Evolutionary conservation across 2,113 vertebrate species (phyloP).

Genomic region (Ciconia stormi): DNA sequence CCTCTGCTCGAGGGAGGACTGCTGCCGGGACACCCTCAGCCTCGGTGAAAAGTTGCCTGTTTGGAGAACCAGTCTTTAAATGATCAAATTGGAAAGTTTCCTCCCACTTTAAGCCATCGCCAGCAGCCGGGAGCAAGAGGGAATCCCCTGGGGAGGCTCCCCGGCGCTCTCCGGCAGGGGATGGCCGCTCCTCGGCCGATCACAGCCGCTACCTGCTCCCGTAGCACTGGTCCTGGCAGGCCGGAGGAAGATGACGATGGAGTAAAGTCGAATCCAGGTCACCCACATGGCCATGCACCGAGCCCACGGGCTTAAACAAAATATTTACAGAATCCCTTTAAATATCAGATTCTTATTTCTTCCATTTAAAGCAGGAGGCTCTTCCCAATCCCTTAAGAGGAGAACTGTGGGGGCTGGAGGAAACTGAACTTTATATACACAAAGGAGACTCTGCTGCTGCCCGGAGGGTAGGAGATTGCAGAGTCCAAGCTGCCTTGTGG

Average conservation of each 20-base stretch:
- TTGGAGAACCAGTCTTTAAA: not conserved
- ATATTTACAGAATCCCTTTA: not conserved
- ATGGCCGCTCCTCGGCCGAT: rapidly evolving
- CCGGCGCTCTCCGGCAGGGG: not conserved
- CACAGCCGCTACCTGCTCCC: not conserved
- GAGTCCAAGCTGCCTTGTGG: not conserved
- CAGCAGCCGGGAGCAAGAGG: not conserved
- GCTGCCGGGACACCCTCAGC: not conserved
- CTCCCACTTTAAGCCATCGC: not conserved
- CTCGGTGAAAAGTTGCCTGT: rapidly evolving
- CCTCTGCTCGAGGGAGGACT: not conserved
- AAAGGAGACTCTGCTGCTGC: not conserved
- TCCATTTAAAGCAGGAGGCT: not conserved
- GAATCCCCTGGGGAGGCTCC: not conserved
- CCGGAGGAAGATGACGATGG: not conserved
- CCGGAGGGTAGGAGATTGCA: not conserved
- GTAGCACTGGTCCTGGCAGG: no score
- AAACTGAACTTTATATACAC: not conserved
- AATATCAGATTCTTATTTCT: not conserved
- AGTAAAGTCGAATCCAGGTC: not conserved
- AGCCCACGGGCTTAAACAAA: not conserved
- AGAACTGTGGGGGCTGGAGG: not conserved
- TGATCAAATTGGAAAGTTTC: not conserved
- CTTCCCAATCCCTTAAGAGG: not conserved
- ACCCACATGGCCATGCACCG: not conserved